Conservation (phyloP, 2,888 invertebrate genomes). For the Amiota minor region DNA sequence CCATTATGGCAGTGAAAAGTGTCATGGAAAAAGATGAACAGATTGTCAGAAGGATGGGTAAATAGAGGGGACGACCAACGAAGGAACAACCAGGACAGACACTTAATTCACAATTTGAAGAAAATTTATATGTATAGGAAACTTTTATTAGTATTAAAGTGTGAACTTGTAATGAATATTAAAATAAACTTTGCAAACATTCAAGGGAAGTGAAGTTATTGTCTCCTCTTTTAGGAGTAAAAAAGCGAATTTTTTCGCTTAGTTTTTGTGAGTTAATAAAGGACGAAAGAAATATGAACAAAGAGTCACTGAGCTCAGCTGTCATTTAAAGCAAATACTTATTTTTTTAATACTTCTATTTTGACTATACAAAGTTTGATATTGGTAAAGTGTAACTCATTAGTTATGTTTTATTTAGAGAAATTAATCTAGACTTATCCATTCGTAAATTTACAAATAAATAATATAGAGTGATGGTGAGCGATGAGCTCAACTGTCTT, state of each 20-base stretch:
- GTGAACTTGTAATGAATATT: conserved; percentile 62
- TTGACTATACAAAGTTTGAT: background rate
- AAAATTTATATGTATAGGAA: conserved; percentile 22
- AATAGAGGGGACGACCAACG: too few relatives aligned
- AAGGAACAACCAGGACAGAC: conserved; percentile 17
- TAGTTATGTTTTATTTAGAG: conserved; percentile 39
- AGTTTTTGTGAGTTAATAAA: too few relatives aligned
- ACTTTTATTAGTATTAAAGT: conserved; percentile 48
- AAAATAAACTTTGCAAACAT: conserved; percentile 55
- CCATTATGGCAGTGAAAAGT: conserved; percentile 10
- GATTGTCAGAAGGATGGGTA: background rate
- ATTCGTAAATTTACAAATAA: too few relatives aligned
- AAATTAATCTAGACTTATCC: background rate
- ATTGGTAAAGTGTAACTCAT: conserved; percentile 28
- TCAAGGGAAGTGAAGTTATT: background rate
- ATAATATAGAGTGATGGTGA: too few relatives aligned
- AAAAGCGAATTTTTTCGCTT: too few relatives aligned
- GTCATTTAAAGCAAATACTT: conserved; percentile 77
- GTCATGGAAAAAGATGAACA: background rate
- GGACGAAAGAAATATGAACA: conserved; percentile 20
- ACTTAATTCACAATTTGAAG: too few relatives aligned
- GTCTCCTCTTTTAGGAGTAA: background rate
- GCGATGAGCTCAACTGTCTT: too few relatives aligned
- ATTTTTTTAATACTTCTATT: conserved; percentile 44
- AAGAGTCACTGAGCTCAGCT: conserved; percentile 64